Evolutionary conservation across 2,113 vertebrate genomes (phyloP).

Genomic region (Gambusia affinis): DNA sequence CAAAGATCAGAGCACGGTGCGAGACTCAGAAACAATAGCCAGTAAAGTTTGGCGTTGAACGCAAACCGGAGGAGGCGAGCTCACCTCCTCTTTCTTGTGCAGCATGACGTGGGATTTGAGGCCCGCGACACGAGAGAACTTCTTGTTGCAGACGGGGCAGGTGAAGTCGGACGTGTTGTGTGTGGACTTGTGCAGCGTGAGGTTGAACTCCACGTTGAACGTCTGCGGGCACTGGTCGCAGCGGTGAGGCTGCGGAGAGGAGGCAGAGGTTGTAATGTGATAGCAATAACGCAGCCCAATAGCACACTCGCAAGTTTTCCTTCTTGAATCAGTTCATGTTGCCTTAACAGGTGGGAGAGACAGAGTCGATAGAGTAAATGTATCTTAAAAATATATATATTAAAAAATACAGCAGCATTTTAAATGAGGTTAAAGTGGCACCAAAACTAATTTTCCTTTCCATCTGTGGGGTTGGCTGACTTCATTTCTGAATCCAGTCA

Average conservation of each 20-base stretch:
- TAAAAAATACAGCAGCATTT: background rate
- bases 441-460: conserved; percentile 29
- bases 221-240: conserved; percentile 95
- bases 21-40: background rate
- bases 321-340: no score
- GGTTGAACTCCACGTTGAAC: conserved; percentile 97
- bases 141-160: conserved; percentile 94
- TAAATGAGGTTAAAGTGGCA: conserved; percentile 13
- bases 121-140: conserved; percentile 94
- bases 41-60: background rate
- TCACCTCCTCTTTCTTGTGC: conserved; percentile 97
- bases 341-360: no score
- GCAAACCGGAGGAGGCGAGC: background rate
- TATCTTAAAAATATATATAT: background rate
- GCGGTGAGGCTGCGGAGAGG: conserved; percentile 87
- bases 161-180: conserved; percentile 89
- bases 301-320: no score
- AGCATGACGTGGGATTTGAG: conserved; percentile 98
- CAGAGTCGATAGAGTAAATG: background rate
- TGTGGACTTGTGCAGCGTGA: conserved; percentile 94
- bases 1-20: background rate
- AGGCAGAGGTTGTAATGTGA: background rate
- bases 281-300: background rate
- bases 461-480: conserved; percentile 13
- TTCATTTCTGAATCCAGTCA: conserved; percentile 24